Percentiles rank a stretch among this genome's conserved stretches.
phyloP scores from a whole-genome alignment of 1,140 invertebrate species.

The Sycobia sp. region DNA sequence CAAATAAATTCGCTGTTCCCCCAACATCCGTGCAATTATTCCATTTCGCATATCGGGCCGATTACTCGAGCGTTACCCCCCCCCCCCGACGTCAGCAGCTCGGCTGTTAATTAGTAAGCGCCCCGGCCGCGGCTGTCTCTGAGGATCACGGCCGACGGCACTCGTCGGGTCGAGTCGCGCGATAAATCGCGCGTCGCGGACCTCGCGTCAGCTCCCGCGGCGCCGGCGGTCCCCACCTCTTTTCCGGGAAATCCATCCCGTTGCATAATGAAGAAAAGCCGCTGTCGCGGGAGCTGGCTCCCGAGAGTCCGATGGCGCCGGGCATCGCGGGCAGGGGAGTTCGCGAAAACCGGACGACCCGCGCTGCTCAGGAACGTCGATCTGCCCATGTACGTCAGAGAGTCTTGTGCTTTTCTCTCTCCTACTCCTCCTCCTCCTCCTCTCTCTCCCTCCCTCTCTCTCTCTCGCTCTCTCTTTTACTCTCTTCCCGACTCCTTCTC shows the following conservation, averaged over 20 bases:
- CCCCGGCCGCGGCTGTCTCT: no score
- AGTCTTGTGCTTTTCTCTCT: not conserved
- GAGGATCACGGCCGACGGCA: no score
- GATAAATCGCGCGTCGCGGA: not conserved
- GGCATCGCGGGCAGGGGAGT: no score
- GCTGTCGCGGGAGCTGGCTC: not conserved
- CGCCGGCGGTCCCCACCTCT: not conserved
- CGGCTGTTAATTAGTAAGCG: slow-evolving; percentile 4
- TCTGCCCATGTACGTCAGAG: no score
- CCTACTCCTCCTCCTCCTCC: not conserved
- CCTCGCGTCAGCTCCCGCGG: not conserved
- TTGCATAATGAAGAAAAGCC: slow-evolving; percentile 24
- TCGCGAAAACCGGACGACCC: slow-evolving; percentile 24
- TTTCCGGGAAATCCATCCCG: slow-evolving; percentile 29
- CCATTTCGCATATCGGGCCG: no score
- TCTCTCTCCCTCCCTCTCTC: not conserved
- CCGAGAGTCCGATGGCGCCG: no score
- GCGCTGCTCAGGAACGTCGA: slow-evolving; percentile 14
- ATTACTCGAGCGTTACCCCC: no score
- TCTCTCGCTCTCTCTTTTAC: not conserved
- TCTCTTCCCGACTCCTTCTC: not conserved
- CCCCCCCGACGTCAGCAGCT: no score
- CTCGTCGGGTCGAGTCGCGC: not conserved
- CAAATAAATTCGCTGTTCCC: no score
- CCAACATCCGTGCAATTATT: no score